Conservation (phyloP, 2,113 vertebrate genomes). For the Microtus oregoni region DNA sequence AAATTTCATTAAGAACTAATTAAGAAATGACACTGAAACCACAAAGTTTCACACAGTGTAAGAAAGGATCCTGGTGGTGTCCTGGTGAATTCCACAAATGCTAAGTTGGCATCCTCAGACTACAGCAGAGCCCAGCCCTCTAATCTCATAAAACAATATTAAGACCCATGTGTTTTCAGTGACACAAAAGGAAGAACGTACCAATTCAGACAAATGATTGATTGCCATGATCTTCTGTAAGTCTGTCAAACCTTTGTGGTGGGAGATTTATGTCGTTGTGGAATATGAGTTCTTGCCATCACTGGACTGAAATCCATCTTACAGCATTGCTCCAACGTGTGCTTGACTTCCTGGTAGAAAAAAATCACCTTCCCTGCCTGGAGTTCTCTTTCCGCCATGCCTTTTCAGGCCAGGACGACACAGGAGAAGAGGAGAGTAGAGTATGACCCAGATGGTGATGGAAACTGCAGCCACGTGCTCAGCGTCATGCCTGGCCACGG, state of each 20-base stretch:
- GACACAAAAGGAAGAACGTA: not conserved
- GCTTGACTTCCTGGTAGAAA: not conserved
- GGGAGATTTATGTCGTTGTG: not conserved
- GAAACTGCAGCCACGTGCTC: not conserved
- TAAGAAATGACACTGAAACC: constrained; percentile 40
- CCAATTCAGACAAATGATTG: not conserved
- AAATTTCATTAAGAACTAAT: constrained; percentile 67
- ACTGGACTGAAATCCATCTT: not conserved
- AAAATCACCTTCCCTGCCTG: not conserved
- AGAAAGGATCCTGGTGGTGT: constrained; percentile 35
- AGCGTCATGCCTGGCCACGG: not conserved
- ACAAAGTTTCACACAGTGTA: not conserved
- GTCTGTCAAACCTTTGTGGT: fast-evolving
- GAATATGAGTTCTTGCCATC: not conserved
- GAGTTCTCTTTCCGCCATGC: not conserved
- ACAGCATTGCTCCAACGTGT: no score
- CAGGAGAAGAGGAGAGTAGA: not conserved
- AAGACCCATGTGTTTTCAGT: not conserved
- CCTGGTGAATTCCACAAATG: not conserved
- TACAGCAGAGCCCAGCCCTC: not conserved
- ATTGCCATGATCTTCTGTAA: not conserved
- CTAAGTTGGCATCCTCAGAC: constrained; percentile 31
- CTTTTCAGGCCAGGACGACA: not conserved
- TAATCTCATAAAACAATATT: constrained; percentile 8
- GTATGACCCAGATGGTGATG: not conserved